These are phyloP conservation scores for Orthonychiurus folsomi DNA, from an alignment of 2,888 invertebrate genomes.

Conservation along the genomic window DNA sequence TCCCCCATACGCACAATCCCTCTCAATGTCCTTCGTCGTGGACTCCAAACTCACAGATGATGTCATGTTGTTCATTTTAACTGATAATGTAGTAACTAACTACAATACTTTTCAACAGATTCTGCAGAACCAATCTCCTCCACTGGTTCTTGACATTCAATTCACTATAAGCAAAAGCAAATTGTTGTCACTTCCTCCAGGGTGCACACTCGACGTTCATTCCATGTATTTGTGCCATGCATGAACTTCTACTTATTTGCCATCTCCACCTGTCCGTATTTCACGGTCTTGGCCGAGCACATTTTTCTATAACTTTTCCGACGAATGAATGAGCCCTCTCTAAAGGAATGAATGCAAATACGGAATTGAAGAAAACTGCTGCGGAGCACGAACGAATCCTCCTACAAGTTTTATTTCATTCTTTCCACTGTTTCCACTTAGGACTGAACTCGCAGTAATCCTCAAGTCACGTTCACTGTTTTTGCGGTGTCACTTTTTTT, in stretches of 20 bases:
- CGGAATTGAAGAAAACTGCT: neutral
- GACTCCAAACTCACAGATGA: neutral
- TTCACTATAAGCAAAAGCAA: neutral
- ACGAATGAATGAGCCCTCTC: neutral
- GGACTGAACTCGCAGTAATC: neutral
- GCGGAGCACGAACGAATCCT: neutral
- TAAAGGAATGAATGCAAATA: neutral
- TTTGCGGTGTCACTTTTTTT: neutral
- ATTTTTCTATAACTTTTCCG: neutral
- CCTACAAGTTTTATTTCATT: neutral
- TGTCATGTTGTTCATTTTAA: neutral
- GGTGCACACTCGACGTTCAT: neutral
- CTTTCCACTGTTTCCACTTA: neutral
- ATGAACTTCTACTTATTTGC: neutral
- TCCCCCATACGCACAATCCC: conserved; percentile 83
- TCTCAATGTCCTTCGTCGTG: conserved; percentile 49
- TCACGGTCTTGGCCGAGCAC: neutral
- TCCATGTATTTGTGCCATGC: neutral
- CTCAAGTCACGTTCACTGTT: neutral
- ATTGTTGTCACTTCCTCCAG: neutral
- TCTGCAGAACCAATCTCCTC: neutral
- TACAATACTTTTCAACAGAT: neutral
- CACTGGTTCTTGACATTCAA: neutral
- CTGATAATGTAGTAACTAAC: neutral
- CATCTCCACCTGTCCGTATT: neutral